A percentile compares a stretch with the other conserved stretches of the same genome.
Conservation (phyloP, 2,797 vertebrate genomes). For the Euthynnus affinis region DNA sequence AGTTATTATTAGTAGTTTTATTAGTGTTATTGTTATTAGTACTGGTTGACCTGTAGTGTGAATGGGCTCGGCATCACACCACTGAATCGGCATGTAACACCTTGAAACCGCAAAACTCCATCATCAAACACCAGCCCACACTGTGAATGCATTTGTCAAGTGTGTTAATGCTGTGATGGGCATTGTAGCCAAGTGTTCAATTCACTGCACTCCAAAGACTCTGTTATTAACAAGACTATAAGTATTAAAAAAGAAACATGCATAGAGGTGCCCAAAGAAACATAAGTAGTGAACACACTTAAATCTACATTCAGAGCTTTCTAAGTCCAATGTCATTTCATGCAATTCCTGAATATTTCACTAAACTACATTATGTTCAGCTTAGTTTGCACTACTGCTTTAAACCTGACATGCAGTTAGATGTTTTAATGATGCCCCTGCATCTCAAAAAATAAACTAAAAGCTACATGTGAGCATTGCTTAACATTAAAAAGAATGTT, state of each 20-base stretch:
- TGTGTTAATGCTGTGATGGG: slow-evolving; percentile 78
- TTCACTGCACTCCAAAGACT: slow-evolving; percentile 79
- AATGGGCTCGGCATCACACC: slow-evolving; percentile 91
- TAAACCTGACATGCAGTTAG: not conserved
- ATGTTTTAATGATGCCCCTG: slow-evolving; percentile 10
- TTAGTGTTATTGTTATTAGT: slow-evolving; percentile 16
- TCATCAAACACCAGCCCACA: slow-evolving; percentile 77
- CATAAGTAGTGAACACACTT: slow-evolving; percentile 4
- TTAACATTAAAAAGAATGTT: slow-evolving; percentile 4
- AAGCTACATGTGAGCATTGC: not conserved
- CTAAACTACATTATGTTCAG: not conserved
- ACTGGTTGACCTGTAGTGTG: slow-evolving; percentile 80
- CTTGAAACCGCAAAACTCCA: slow-evolving; percentile 83
- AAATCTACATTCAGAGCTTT: not conserved
- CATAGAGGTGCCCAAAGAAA: slow-evolving; percentile 44
- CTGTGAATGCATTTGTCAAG: slow-evolving; percentile 61
- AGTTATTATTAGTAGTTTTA: not conserved
- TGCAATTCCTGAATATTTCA: not conserved
- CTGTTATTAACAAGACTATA: slow-evolving; percentile 27
- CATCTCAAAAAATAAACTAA: slow-evolving; percentile 24
- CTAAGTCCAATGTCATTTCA: not conserved
- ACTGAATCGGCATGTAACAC: slow-evolving; percentile 91
- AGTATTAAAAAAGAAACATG: slow-evolving; percentile 59
- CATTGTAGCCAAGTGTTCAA: slow-evolving; percentile 79
- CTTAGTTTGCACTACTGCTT: not conserved